Conservation (phyloP, 2,797 vertebrate genomes). For the Perodicticus potto region DNA sequence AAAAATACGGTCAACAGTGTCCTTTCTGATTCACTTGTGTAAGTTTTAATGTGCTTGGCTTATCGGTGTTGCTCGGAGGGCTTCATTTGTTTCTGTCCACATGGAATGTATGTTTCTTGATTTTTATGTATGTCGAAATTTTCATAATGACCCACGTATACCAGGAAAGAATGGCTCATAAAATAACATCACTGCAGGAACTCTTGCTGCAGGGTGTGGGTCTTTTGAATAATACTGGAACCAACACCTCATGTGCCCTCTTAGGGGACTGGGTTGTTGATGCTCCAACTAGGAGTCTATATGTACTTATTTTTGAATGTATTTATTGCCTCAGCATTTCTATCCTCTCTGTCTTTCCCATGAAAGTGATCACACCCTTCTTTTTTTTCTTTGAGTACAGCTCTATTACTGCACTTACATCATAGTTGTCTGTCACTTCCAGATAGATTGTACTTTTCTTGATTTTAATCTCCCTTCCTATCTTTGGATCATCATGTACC, state of each 20-base stretch:
- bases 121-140: too few relatives aligned
- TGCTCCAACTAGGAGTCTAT: neutral
- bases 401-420: neutral
- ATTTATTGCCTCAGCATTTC: neutral
- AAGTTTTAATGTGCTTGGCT: too few relatives aligned
- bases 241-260: neutral
- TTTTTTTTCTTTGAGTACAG: neutral
- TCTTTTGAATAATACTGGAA: neutral
- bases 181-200: neutral
- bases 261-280: neutral
- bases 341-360: neutral
- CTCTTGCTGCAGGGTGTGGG: neutral
- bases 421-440: neutral
- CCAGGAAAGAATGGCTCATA: neutral
- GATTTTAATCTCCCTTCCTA: conserved; percentile 38
- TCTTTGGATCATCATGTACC: neutral
- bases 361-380: neutral
- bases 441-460: conserved; percentile 28
- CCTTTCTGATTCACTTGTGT: too few relatives aligned
- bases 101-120: too few relatives aligned
- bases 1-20: too few relatives aligned
- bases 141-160: too few relatives aligned
- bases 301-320: neutral
- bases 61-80: too few relatives aligned
- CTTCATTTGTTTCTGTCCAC: too few relatives aligned